Base-by-base conservation (phyloP, 2,113 vertebrate species). In the Serilophus lunatus region DNA sequence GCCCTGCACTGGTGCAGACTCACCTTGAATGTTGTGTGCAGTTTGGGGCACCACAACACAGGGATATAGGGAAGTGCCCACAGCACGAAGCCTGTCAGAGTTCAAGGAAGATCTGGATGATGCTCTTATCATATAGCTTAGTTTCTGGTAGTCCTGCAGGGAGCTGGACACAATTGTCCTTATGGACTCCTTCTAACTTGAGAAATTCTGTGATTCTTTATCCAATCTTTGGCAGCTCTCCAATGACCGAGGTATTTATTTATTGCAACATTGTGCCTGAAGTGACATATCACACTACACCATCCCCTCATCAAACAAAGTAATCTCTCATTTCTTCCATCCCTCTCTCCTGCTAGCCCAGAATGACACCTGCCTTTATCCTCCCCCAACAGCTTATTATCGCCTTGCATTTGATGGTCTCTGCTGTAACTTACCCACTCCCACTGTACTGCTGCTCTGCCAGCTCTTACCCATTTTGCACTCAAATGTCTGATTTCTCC, bases 381-480 rank as follows among this genome's bases (percentile, higher is more conserved):
- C 80, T 80, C 85, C 93, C 75, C 65, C 90, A 90, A 29, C 16
- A 93, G 79, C 93, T 90, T 76, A 90, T 93, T 88, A 78, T 82
- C 25, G 7, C 86, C 90, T 90, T 50, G 66, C 44, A 38, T 88
- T 82, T 88, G 88, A 93, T 82, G 88, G 75, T 86, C 92, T 77
- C 60, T 63, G 1, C 87, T 91, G 84, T 59, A 94, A 93, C 75
- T 66, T 76, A 80, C 2, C 80, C 91, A 66, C 92, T 80, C 86
- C 71, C 82, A 92, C 92, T 20, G 45, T 17, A 49, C 85, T 80
- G 87, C 90, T 87, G 89, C 95, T 86, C 83, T 74, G 84, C 65
- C 92, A 94, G 84, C 56, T 75, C 56, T 74, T 61, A 82, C 88
- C 76, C 71, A 47, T 82, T 95, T 74, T 40, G 33, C 42, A 69